A percentile compares a stretch with the other conserved stretches of the same genome.
These are phyloP conservation scores for Lutjanus erythropterus DNA, from an alignment of 2,113 vertebrate species.

Conservation along the genomic window DNA sequence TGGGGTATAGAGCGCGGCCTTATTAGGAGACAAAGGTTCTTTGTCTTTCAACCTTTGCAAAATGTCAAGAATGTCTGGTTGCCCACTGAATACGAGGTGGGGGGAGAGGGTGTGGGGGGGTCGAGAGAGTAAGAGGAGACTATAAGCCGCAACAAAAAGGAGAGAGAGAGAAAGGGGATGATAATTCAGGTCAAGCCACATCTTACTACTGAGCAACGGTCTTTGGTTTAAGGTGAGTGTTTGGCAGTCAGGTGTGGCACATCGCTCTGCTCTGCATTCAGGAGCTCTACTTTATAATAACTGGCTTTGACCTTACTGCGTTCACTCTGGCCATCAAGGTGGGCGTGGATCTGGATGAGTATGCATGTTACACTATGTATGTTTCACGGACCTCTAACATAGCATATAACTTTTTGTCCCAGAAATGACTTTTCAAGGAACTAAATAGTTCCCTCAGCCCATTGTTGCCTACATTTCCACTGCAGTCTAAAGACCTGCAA, in stretches of 20 bases:
- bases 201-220: slow-evolving; percentile 41
- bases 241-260: slow-evolving; percentile 43
- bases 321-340: not conserved
- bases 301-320: slow-evolving; percentile 41
- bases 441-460: too few species aligned
- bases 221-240: slow-evolving; percentile 44
- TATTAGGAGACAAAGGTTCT: slow-evolving; percentile 87
- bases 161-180: slow-evolving; percentile 37
- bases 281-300: slow-evolving; percentile 5
- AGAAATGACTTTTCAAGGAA: too few species aligned
- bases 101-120: not conserved
- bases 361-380: not conserved
- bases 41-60: slow-evolving; percentile 89
- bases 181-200: slow-evolving; percentile 68
- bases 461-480: too few species aligned
- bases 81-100: slow-evolving; percentile 50
- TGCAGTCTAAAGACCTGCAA: too few species aligned
- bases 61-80: slow-evolving; percentile 87
- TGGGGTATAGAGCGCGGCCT: slow-evolving; percentile 75
- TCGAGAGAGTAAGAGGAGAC: slow-evolving; percentile 37
- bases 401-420: slow-evolving; percentile 5
- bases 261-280: slow-evolving; percentile 31
- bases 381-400: not conserved
- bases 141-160: slow-evolving; percentile 46
- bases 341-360: not conserved